phyloP scores from a whole-genome alignment of 92 coral and sea anemone species.

The Phenganax subtilis region DNA sequence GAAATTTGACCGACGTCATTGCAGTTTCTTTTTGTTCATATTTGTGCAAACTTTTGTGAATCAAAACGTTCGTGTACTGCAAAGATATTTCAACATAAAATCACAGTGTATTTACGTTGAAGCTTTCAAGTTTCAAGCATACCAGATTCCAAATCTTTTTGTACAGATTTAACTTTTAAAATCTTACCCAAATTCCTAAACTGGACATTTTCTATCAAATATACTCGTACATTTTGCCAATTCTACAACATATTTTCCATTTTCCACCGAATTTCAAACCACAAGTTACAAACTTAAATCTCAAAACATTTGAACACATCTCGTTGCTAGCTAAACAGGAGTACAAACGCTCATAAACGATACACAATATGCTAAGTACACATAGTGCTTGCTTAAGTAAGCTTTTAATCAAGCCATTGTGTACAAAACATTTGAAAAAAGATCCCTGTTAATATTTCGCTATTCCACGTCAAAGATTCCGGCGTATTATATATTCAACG shows the following conservation, averaged over 20 bases:
- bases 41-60: too few species aligned
- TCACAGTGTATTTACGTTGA: too few species aligned
- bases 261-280: neutral
- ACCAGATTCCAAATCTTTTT: too few species aligned
- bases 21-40: too few species aligned
- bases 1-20: too few species aligned
- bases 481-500: neutral
- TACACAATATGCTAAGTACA: neutral
- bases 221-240: neutral
- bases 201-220: slow-evolving; percentile 16
- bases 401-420: slow-evolving; percentile 13
- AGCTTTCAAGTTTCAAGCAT: too few species aligned
- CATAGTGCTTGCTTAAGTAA: neutral
- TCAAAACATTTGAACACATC: slow-evolving; percentile 7
- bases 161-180: neutral
- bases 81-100: too few species aligned
- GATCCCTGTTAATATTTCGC: slow-evolving; percentile 10
- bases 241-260: neutral
- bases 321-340: slow-evolving; percentile 29
- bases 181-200: slow-evolving; percentile 18
- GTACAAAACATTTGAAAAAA: neutral
- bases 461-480: neutral
- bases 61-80: too few species aligned
- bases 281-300: neutral
- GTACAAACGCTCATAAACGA: slow-evolving; percentile 6